phyloP scores from a whole-genome alignment of 2,888 invertebrate genomes.

The Caenorhabditis sulstoni region DNA sequence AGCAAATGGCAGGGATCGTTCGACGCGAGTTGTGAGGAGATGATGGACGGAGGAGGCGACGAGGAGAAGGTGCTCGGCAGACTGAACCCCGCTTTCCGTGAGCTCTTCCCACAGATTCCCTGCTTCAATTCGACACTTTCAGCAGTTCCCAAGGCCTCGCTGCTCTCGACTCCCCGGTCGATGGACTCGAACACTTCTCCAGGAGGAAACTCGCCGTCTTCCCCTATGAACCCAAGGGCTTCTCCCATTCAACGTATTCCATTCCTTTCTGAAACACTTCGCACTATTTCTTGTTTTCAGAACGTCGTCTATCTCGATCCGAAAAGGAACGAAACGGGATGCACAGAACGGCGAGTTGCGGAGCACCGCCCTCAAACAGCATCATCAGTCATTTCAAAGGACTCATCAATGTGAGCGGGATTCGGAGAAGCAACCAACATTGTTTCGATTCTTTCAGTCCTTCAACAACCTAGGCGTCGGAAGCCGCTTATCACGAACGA shows the following conservation, averaged over 20 bases:
- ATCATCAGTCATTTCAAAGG: slow-evolving; percentile 78
- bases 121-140: background rate
- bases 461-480: slow-evolving; percentile 72
- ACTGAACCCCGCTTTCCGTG: slow-evolving; percentile 56
- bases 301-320: slow-evolving; percentile 62
- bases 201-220: slow-evolving; percentile 51
- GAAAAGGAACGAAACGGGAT: slow-evolving; percentile 65
- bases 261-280: background rate
- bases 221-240: slow-evolving; percentile 53
- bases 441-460: slow-evolving; percentile 58
- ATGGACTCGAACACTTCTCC: slow-evolving; percentile 62
- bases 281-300: too few relatives aligned
- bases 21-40: slow-evolving; percentile 65
- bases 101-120: background rate
- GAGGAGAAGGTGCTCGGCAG: slow-evolving; percentile 37
- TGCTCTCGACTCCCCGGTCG: slow-evolving; percentile 60
- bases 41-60: slow-evolving; percentile 57
- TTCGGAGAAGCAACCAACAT: too few relatives aligned
- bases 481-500: slow-evolving; percentile 66
- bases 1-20: slow-evolving; percentile 72
- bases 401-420: slow-evolving; percentile 75
- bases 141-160: slow-evolving; percentile 59
- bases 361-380: slow-evolving; percentile 66
- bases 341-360: slow-evolving; percentile 70
- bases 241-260: slow-evolving; percentile 52